Evolutionary conservation across 2,797 vertebrate species (phyloP), one percentile per base, ranked within the genome.

Genomic region (Bryconaethiops microstoma): DNA sequence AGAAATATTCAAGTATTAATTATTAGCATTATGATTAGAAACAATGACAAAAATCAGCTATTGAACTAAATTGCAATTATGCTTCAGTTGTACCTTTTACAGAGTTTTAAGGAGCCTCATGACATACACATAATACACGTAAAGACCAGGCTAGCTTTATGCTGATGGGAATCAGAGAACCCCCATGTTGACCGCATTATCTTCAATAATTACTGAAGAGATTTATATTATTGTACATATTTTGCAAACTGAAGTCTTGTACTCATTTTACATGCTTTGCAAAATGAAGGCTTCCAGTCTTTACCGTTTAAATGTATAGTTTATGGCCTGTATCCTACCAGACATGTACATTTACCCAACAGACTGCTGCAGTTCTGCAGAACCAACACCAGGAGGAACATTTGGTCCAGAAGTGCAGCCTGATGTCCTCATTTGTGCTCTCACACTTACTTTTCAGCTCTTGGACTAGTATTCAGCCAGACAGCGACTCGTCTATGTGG

Each of bases 1-100:
- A 80, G 71, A 80, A 83, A 79, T 42, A 71, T 67, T 67, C n/a
- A 77, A 71, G 59, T 86, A 78, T 14, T 82, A 74, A 78, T 82
- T 45, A 80, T 74, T 57, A 65, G 42, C 35, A 55, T 59, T 73
- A 72, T 63, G 52, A 59, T 73, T 69, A 48, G 52, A 25, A 77
- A 81, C 50, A 23, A 73, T 57, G 74, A 76, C 42, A 19, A 65
- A 65, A 63, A 81, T 74, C 52, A 80, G 48, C 76, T 69, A 63
- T 29, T 70, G 39, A 21, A 76, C 72, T 74, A 79, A 17, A 79
- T 68, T 55, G 29, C 29, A 54, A 65, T 69, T 74, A 83, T 48
- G 60, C 35, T 1, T 48, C 55, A 73, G 13, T 64, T 39, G 23
- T 23, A 62, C 64, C 70, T n/a, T 70, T 52, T 76, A 73, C 40